A percentile compares a stretch with the other conserved stretches of the same genome.
Conservation (phyloP, 2,113 vertebrate genomes). For the Chloebia gouldiae region DNA sequence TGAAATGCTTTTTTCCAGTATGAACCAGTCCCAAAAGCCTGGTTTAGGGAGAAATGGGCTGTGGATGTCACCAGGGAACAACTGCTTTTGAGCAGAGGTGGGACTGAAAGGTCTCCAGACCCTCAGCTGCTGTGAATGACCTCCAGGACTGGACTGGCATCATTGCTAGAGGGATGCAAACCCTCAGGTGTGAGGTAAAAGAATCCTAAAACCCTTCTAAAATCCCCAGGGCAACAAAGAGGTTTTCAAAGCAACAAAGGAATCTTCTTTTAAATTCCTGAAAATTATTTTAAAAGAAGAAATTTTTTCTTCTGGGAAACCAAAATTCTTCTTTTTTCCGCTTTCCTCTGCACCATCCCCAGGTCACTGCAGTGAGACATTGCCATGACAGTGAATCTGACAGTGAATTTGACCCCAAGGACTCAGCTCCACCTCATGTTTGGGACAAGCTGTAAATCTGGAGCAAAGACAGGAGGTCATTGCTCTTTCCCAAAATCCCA, state of each 20-base stretch:
- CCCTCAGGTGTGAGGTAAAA: background rate
- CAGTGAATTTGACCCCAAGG: background rate
- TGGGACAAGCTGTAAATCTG: background rate
- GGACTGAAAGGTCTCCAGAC: background rate
- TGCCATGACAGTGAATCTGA: background rate
- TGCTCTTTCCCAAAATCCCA: background rate
- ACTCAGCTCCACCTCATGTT: background rate
- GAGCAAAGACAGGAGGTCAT: background rate
- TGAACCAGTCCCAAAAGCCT: background rate
- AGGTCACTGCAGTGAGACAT: background rate
- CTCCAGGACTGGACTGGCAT: background rate
- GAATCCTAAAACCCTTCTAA: background rate
- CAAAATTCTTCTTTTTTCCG: background rate
- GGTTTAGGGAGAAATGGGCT: background rate
- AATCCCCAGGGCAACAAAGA: background rate
- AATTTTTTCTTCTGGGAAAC: background rate
- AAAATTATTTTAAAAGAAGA: background rate
- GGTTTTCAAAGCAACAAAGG: background rate
- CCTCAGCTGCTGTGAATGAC: background rate
- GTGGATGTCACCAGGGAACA: background rate
- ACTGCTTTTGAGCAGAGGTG: background rate
- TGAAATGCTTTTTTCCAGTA: background rate
- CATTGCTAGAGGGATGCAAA: background rate
- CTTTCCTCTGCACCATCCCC: background rate
- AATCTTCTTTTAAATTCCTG: background rate